These are phyloP conservation scores for Orbicella faveolata DNA, from an alignment of 64 coral and sea anemone species.

Conservation along the genomic window DNA sequence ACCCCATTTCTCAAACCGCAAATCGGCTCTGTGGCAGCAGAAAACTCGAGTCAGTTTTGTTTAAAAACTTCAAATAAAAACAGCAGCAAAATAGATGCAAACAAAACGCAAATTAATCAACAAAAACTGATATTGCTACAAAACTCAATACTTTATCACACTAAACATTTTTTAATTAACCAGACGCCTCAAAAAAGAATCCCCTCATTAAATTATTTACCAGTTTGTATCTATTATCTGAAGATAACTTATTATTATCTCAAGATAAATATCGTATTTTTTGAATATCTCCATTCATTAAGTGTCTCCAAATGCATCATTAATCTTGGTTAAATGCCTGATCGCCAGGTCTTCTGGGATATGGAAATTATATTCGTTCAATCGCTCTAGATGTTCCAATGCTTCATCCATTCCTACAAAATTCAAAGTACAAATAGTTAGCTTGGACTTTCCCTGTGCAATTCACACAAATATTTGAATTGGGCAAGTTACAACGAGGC, in stretches of 20 bases:
- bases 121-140: background rate
- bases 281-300: constrained; percentile 1
- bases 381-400: constrained; percentile 64
- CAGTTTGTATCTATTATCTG: too few relatives aligned
- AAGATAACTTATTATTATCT: too few relatives aligned
- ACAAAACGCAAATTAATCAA: background rate
- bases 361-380: constrained; percentile 77
- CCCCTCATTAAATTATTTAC: background rate
- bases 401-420: constrained; percentile 86
- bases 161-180: background rate
- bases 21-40: too few relatives aligned
- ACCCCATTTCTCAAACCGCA: too few relatives aligned
- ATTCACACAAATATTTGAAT: too few relatives aligned
- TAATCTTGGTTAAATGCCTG: constrained; percentile 94
- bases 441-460: too few relatives aligned
- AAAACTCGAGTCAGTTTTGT: too few relatives aligned
- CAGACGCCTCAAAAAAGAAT: background rate
- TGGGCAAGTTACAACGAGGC: too few relatives aligned
- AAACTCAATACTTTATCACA: background rate
- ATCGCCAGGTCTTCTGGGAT: constrained; percentile 96
- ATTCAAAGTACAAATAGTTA: too few relatives aligned
- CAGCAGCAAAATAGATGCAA: too few relatives aligned
- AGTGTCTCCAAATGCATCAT: constrained; percentile 90
- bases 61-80: too few relatives aligned
- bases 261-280: background rate